phyloP scores from a whole-genome alignment of 2,888 invertebrate genomes.

The Eristalis tenax region DNA sequence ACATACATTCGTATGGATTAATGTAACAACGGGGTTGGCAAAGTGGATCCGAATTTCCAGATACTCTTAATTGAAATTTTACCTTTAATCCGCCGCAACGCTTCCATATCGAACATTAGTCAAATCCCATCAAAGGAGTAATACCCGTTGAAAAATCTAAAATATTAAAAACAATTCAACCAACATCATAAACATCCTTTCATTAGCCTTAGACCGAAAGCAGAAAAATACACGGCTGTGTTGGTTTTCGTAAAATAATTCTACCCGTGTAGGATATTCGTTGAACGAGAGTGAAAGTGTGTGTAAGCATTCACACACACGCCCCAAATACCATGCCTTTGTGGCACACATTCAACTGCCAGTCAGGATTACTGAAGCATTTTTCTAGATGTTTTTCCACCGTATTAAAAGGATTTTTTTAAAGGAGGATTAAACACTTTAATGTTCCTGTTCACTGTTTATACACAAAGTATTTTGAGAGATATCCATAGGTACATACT shows the following conservation, averaged over 20 bases:
- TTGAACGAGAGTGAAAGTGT: background rate
- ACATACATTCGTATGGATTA: background rate
- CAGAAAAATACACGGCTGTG: conserved; percentile 1
- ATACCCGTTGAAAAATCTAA: conserved; percentile 19
- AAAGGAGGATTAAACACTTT: conserved; percentile 3
- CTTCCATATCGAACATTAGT: background rate
- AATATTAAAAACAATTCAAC: conserved; percentile 35
- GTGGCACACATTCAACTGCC: background rate
- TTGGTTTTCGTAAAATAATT: background rate
- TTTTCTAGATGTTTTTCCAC: conserved; percentile 14
- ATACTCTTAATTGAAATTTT: conserved; percentile 19
- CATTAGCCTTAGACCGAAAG: conserved; percentile 28
- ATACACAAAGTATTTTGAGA: background rate
- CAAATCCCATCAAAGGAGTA: conserved; percentile 8
- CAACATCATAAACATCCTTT: conserved; percentile 37
- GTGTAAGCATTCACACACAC: background rate
- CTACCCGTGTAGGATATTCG: background rate
- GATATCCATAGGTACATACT: conserved; percentile 1
- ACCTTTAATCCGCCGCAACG: conserved; percentile 6
- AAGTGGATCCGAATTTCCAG: background rate
- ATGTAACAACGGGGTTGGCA: background rate
- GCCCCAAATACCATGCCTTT: background rate
- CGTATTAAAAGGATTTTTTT: conserved; percentile 23
- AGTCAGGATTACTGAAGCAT: conserved; percentile 8
- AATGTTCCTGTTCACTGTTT: conserved; percentile 7